Percentiles rank a stretch among this genome's conserved stretches.
These are phyloP conservation scores for Neosilurus hyrtlii DNA, from an alignment of 2,797 vertebrate species.

Conservation along the genomic window DNA sequence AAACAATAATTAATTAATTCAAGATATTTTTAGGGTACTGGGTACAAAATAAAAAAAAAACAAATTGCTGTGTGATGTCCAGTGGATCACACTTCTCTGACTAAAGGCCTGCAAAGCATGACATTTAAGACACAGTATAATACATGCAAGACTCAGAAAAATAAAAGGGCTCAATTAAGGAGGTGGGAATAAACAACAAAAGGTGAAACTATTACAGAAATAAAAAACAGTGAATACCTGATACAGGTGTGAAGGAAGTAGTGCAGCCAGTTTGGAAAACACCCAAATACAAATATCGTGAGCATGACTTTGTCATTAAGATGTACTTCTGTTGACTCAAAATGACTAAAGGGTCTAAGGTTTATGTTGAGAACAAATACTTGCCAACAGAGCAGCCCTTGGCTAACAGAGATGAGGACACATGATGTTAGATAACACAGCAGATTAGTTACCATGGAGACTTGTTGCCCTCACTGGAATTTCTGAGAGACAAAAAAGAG, in stretches of 20 bases:
- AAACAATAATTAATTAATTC: background rate
- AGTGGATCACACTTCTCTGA: background rate
- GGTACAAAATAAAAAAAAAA: background rate
- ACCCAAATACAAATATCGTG: background rate
- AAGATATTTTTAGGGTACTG: background rate
- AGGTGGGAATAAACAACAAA: background rate
- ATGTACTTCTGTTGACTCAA: background rate
- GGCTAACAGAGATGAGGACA: background rate
- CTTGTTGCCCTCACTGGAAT: conserved; percentile 24
- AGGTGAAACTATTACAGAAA: background rate
- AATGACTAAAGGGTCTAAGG: background rate
- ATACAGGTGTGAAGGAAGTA: background rate
- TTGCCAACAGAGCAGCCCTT: conserved; percentile 8
- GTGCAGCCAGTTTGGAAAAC: background rate
- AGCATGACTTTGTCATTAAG: background rate
- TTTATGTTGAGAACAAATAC: conserved; percentile 5
- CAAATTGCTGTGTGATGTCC: background rate
- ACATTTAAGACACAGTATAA: background rate
- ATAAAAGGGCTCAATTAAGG: background rate
- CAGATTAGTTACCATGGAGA: conserved; percentile 39
- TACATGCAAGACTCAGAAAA: background rate
- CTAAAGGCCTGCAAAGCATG: background rate
- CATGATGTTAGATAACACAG: conserved; percentile 19
- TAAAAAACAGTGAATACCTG: background rate
- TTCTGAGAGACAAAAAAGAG: background rate